Evolutionary conservation across 2,113 vertebrate genomes (phyloP), one percentile per base, ranked within the genome.

Genomic region (Thunnus maccoyii): DNA sequence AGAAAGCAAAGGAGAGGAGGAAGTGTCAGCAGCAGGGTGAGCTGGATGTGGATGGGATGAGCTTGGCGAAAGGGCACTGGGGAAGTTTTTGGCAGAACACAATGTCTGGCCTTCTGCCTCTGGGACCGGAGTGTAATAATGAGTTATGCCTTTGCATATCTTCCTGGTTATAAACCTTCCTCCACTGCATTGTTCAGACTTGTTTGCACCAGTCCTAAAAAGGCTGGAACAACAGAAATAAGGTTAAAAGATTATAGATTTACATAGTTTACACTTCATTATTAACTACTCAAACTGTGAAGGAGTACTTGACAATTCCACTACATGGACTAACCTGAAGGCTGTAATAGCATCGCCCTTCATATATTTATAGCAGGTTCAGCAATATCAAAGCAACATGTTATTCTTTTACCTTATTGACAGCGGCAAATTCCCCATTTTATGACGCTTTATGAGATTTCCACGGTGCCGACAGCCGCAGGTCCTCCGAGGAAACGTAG

Each of bases 131-230:
- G 69, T 12, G 30, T 84, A 83, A 55, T 88, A 92, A 75, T 92
- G 92, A 16, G 67, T 91, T 12, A 94, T 82, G 14, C 87, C 54
- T 4, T 9, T 71, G 55, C 68, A 52, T 60, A 93, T 89, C 27
- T 32, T 88, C 57, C 13, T 78, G 71, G 60, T 1, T 2, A 54
- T 2, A 16, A 89, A 83, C 27, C 13, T 73, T 1, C 15, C 79
- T 55, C 50, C 70, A 3, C 1, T 15, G 14, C 46, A 50, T 22
- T 44, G 6, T 10, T 69, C 57, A n/a, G 72, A 14, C 20, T 51
- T 1, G 18, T 54, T 3, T 30, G 14, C 15, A 0, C 77, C 73
- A n/a, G 75, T 44, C 61, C 70, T 68, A 63, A 82, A 87, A 47
- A 87, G n/a, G 25, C 86, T 87, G 64, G 12, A 84, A 6, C 6